Conservation (phyloP, 2,797 vertebrate genomes). For the Stomatorhinus walkeri region DNA sequence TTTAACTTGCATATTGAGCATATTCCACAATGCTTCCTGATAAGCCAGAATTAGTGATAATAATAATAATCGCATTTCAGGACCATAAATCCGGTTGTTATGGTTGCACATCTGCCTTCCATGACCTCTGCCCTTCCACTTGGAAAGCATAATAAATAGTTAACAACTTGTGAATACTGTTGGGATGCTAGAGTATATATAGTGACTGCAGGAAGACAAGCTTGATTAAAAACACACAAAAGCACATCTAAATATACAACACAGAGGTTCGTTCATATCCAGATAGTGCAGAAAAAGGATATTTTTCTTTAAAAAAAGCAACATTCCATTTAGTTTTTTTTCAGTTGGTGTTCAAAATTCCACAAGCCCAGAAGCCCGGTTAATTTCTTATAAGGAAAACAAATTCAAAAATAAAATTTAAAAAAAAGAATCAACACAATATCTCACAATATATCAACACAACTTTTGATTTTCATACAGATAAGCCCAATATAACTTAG, state of each 20-base stretch:
- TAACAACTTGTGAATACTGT: constrained; percentile 70
- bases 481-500: constrained; percentile 72
- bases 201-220: constrained; percentile 87
- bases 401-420: constrained; percentile 30
- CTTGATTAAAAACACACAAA: constrained; percentile 84
- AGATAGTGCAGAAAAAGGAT: constrained; percentile 79
- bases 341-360: constrained; percentile 66
- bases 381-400: constrained; percentile 46
- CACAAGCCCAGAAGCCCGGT: constrained; percentile 61
- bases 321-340: constrained; percentile 61
- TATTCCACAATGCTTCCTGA: constrained; percentile 57
- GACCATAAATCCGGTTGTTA: constrained; percentile 69
- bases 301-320: constrained; percentile 62
- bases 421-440: constrained; percentile 64
- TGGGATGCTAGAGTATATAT: constrained; percentile 76
- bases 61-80: constrained; percentile 54
- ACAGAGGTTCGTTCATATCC: constrained; percentile 81
- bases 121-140: constrained; percentile 64
- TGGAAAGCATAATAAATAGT: constrained; percentile 75
- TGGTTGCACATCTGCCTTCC: constrained; percentile 59
- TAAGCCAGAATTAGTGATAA: constrained; percentile 53
- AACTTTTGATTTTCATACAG: constrained; percentile 62
- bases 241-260: constrained; percentile 81
- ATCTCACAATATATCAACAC: constrained; percentile 65
- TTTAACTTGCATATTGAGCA: constrained; percentile 66